Evolutionary conservation across 2,797 vertebrate genomes (phyloP), one percentile per base, ranked within the genome.

Genomic region (Acanthurus lineatus): DNA sequence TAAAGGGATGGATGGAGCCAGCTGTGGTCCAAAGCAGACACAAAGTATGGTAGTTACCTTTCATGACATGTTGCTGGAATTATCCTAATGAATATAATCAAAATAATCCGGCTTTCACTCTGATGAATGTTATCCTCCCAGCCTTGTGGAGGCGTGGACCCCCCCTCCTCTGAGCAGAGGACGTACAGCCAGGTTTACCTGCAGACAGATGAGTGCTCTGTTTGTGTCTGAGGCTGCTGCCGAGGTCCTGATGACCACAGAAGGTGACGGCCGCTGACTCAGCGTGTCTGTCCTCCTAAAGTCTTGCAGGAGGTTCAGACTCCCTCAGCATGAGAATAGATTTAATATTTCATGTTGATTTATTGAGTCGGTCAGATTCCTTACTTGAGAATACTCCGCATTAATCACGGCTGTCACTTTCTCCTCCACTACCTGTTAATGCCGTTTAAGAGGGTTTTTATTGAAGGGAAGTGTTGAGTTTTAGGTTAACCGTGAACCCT

Each of bases 251-350:
- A 84, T 15, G 81, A 48, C 35, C 76, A 80, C 32, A 20, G 68
- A 67, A 70, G 53, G 66, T 11, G 76, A 71, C 32, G 1, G 71
- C 19, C 49, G 80, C 80, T 88, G 85, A 90, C 60, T 84, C 68
- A 11, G 48, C 57, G 68, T 7, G 38, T 79, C 69, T 53, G 61
- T 70, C 63, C 52, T 60, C 53, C 15, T 47, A 12, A 66, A 1
- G 1, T 62, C 78, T 70, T 6, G 57, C 78, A 44, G 54, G 61
- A 77, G n/a, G 22, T 52, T 69, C 56, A 59, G 40, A 57, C 59
- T 58, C 38, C 20, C 19, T 38, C 57, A 38, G 73, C 58, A 5
- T 42, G 59, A 44, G 2, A 74, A 7, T 28, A 22, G 5, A 44
- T 62, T 68, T 25, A 15, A 22, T 38, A 10, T 38, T 40, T 68